A percentile compares a stretch with the other conserved stretches of the same genome.
phyloP scores from a whole-genome alignment of 1,140 invertebrate species.

The Cotesia vestalis region DNA sequence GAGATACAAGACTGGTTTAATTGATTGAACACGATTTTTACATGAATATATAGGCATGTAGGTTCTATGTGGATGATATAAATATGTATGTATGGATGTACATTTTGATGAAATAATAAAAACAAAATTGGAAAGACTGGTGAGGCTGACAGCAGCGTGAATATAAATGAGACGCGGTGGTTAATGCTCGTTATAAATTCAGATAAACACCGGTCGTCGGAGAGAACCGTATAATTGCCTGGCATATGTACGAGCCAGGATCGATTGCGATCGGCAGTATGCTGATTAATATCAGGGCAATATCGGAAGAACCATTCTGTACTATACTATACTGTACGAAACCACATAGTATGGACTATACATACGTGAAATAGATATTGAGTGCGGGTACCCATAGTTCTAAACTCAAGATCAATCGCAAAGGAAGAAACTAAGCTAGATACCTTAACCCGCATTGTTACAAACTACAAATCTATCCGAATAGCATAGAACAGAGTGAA shows the following conservation, averaged over 20 bases:
- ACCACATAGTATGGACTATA: too few species aligned
- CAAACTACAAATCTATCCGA: too few species aligned
- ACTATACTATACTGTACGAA: too few species aligned
- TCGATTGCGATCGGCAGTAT: slow-evolving; percentile 26
- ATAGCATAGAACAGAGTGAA: too few species aligned
- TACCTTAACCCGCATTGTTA: too few species aligned
- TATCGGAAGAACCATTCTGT: slow-evolving; percentile 1
- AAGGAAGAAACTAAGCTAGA: slow-evolving; percentile 4
- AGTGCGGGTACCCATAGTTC: slow-evolving; percentile 17
- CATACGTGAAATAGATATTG: slow-evolving; percentile 1
- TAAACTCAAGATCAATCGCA: slow-evolving; percentile 8
- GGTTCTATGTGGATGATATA: too few species aligned
- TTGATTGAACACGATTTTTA: slow-evolving; percentile 27
- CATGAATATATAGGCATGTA: too few species aligned
- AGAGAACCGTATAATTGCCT: slow-evolving; percentile 15
- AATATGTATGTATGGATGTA: not conserved
- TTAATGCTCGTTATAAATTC: slow-evolving; percentile 34
- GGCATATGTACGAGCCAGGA: slow-evolving; percentile 11
- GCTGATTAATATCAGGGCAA: slow-evolving; percentile 21
- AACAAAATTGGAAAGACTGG: slow-evolving; percentile 20
- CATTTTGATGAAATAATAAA: slow-evolving; percentile 18
- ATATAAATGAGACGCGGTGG: slow-evolving; percentile 20
- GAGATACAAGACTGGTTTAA: slow-evolving; percentile 5
- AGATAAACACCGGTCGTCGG: slow-evolving; percentile 16
- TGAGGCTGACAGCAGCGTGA: slow-evolving; percentile 13